Percentiles rank a stretch among this genome's conserved stretches.
Conservation (phyloP, 2,113 vertebrate genomes). For the Platysternon megacephalum region DNA sequence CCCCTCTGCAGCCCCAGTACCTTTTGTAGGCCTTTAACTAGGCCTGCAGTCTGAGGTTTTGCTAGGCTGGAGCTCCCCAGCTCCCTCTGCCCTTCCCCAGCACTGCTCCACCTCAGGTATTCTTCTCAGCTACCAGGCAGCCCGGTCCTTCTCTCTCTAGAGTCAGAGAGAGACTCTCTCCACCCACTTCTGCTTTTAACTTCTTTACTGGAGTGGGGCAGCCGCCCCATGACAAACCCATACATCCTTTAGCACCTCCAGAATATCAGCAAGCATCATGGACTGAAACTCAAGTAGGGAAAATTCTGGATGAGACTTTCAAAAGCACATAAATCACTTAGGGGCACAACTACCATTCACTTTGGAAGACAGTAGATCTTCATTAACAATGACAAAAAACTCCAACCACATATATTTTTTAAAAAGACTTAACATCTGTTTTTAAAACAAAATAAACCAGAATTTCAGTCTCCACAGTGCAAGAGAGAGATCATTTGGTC, state of each 20-base stretch:
- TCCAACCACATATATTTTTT: constrained; percentile 48
- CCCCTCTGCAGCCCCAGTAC: no score
- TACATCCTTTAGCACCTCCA: neutral
- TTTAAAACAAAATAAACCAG: constrained; percentile 67
- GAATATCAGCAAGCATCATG: neutral
- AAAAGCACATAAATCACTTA: neutral
- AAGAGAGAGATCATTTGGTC: constrained; percentile 64
- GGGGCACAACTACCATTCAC: neutral
- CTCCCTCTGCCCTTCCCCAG: no score
- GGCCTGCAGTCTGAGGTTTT: no score
- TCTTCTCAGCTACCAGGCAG: no score
- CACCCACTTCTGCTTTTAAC: no score
- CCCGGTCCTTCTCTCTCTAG: no score
- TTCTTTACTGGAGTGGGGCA: no score
- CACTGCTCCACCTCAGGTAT: no score
- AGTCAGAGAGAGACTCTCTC: no score
- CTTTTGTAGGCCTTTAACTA: no score
- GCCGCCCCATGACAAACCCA: no score
- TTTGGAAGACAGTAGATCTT: constrained; percentile 59
- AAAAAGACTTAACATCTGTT: constrained; percentile 52
- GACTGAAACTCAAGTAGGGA: neutral
- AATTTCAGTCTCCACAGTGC: constrained; percentile 58
- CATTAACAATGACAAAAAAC: constrained; percentile 68
- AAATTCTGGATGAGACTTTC: neutral
- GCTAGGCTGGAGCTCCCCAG: no score